Evolutionary conservation across 2,888 invertebrate species (phyloP).

Genomic region (Oscheius sp.): DNA sequence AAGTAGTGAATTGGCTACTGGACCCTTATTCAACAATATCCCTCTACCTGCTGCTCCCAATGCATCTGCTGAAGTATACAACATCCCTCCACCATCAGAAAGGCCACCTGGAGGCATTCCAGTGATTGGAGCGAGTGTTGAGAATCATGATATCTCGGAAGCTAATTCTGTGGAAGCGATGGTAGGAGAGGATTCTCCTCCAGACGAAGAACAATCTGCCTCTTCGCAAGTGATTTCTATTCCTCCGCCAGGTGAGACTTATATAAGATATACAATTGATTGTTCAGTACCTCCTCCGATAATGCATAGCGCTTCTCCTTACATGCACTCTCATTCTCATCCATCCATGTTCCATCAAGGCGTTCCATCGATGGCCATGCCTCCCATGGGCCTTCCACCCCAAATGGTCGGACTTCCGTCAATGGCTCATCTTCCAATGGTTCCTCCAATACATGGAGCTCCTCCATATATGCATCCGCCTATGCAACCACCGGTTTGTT

Average conservation of each 20-base stretch:
- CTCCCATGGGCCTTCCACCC: conserved; percentile 6
- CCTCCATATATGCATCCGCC: too few species aligned
- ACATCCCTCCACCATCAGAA: neutral
- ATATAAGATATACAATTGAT: too few species aligned
- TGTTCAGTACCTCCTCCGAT: conserved; percentile 8
- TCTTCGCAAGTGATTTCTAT: neutral
- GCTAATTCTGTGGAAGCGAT: conserved; percentile 13
- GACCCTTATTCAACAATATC: too few species aligned
- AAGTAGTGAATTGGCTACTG: too few species aligned
- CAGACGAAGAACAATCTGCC: neutral
- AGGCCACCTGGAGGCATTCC: neutral
- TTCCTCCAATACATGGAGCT: neutral
- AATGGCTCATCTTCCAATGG: neutral
- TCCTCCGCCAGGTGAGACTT: neutral
- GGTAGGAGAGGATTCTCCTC: conserved; percentile 13
- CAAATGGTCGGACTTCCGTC: neutral
- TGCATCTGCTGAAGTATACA: neutral
- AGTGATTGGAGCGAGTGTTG: neutral
- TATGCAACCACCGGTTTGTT: too few species aligned
- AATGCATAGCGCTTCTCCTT: neutral
- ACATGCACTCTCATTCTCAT: neutral
- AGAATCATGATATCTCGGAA: conserved; percentile 1
- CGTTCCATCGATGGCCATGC: neutral
- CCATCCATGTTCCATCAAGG: neutral
- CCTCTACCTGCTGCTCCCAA: conserved; percentile 3